Percentiles rank a stretch among this genome's conserved stretches.
phyloP scores from a whole-genome alignment of 2,113 vertebrate genomes.

The Alectura lathami region DNA sequence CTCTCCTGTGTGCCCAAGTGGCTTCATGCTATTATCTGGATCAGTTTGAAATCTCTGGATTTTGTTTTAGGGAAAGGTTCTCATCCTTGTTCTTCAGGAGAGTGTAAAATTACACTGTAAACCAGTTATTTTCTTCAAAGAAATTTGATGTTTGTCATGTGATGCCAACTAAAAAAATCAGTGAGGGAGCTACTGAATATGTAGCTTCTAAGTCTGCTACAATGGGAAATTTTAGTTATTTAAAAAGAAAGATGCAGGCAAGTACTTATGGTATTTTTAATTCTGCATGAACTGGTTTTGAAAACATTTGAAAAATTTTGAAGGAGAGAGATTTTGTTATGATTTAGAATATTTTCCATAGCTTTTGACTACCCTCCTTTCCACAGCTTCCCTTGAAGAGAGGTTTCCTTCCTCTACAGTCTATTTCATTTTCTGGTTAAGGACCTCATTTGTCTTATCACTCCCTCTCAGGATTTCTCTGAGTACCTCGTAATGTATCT shows the following conservation, averaged over 20 bases:
- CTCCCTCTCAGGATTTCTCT: neutral
- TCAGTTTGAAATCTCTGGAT: neutral
- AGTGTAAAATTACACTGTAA: conserved; percentile 39
- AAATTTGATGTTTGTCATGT: conserved; percentile 5
- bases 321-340: neutral
- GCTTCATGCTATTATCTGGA: neutral
- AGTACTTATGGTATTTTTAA: neutral
- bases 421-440: neutral
- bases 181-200: neutral
- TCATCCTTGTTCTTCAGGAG: neutral
- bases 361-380: neutral
- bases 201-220: neutral
- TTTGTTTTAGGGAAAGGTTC: conserved; percentile 21
- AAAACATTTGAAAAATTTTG: neutral
- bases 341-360: neutral
- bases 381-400: neutral
- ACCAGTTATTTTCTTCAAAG: conserved; percentile 24
- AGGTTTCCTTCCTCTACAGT: neutral
- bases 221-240: neutral
- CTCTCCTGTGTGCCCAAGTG: neutral
- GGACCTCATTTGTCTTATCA: neutral
- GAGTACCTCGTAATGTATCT: neutral
- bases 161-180: neutral
- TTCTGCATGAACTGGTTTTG: neutral
- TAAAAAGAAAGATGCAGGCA: neutral